A percentile compares a stretch with the other conserved stretches of the same genome.
Conservation (phyloP, 2,113 vertebrate species). For the Oreotragus oreotragus region DNA sequence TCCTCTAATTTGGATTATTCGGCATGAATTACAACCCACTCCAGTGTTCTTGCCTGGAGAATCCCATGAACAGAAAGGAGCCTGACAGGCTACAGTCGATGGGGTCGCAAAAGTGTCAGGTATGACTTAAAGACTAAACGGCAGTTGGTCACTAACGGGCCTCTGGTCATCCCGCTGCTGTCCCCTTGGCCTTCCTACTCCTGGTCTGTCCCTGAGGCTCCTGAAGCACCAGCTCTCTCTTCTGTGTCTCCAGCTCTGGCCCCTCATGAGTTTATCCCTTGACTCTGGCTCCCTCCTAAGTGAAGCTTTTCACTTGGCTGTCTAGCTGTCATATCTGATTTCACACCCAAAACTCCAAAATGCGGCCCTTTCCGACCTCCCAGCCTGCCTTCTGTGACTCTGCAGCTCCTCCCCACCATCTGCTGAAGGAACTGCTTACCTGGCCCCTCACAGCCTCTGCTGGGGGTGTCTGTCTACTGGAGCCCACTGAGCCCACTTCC, state of each 20-base stretch:
- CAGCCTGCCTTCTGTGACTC: neutral
- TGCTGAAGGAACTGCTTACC: rapidly evolving
- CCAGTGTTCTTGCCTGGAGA: neutral
- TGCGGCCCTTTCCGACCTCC: neutral
- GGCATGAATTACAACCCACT: neutral
- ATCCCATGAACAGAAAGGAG: neutral
- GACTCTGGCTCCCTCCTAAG: too few species aligned
- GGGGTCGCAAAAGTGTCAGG: neutral
- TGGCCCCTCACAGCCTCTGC: too few species aligned
- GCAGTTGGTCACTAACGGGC: neutral
- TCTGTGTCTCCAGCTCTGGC: neutral
- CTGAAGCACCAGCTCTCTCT: neutral
- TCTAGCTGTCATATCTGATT: neutral
- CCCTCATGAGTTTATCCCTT: rapidly evolving
- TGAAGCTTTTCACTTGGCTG: rapidly evolving
- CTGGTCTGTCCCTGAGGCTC: neutral
- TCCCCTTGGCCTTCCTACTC: rapidly evolving
- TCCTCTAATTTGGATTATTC: neutral
- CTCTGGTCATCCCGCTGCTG: neutral
- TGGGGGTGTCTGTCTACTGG: neutral
- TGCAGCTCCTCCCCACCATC: neutral
- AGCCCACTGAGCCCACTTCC: neutral
- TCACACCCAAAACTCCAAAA: rapidly evolving
- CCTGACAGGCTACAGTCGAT: neutral
- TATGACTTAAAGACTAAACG: neutral